Percentiles rank a stretch among this genome's conserved stretches.
Conservation (phyloP, 2,888 invertebrate species). For the Sminthurinus aureus region DNA sequence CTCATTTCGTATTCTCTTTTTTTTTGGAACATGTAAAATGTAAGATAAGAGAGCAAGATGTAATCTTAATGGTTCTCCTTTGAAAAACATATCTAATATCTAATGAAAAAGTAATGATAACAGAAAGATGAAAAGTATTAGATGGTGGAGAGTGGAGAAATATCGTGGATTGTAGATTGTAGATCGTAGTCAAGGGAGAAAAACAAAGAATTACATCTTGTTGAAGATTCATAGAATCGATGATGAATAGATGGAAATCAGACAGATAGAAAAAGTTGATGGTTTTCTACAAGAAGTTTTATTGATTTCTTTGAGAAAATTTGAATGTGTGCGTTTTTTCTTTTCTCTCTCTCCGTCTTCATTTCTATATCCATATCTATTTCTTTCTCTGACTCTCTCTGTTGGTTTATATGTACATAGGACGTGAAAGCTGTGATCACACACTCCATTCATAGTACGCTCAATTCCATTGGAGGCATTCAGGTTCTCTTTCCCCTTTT, state of each 20-base stretch:
- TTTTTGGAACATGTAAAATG: too few relatives aligned
- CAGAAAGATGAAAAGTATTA: constrained; percentile 13
- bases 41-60: too few relatives aligned
- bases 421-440: constrained; percentile 99
- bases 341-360: too few relatives aligned
- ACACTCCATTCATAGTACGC: constrained; percentile 97
- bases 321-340: constrained; percentile 19
- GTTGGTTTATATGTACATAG: constrained; percentile 67
- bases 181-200: constrained; percentile 24
- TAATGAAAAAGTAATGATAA: not conserved
- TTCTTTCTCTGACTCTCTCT: not conserved
- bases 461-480: constrained; percentile 98
- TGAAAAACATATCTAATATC: too few relatives aligned
- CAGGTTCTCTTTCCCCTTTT: constrained; percentile 98
- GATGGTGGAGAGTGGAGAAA: not conserved
- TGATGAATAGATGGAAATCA: constrained; percentile 37
- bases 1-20: too few relatives aligned
- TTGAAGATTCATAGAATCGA: constrained; percentile 17
- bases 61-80: too few relatives aligned
- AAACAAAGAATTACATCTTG: constrained; percentile 1
- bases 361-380: too few relatives aligned
- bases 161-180: not conserved
- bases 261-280: constrained; percentile 36
- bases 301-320: constrained; percentile 36
- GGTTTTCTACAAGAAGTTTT: constrained; percentile 33